These are phyloP conservation scores for Saguinus imperator DNA, from an alignment of 2,113 vertebrate genomes.

Conservation along the genomic window DNA sequence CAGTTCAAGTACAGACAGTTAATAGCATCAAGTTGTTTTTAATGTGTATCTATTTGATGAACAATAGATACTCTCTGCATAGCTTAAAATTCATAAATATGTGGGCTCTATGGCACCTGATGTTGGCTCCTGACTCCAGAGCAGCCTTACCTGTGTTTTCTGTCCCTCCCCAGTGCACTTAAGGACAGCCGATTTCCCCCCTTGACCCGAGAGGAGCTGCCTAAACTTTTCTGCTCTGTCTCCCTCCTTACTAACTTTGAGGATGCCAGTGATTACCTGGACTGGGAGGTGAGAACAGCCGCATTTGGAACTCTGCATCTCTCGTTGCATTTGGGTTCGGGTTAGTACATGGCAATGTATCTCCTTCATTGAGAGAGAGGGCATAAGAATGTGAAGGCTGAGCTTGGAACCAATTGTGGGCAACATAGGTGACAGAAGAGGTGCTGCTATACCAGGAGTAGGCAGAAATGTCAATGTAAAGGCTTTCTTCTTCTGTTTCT, in stretches of 20 bases:
- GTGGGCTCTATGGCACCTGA: background rate
- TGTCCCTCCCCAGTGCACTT: slow-evolving; percentile 88
- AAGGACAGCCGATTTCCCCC: slow-evolving; percentile 92
- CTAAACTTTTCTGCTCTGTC: slow-evolving; percentile 92
- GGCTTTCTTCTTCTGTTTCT: background rate
- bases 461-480: background rate
- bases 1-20: background rate
- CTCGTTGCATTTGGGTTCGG: slow-evolving; percentile 86
- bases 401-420: slow-evolving; percentile 8
- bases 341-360: slow-evolving; percentile 87
- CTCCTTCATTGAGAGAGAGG: slow-evolving; percentile 82
- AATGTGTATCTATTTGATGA: background rate
- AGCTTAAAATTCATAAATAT: background rate
- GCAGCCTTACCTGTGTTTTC: slow-evolving; percentile 53
- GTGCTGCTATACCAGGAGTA: background rate
- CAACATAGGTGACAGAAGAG: background rate
- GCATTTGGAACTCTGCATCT: slow-evolving; percentile 87
- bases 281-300: slow-evolving; percentile 92
- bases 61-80: background rate
- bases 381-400: slow-evolving; percentile 42
- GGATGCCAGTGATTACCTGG: slow-evolving; percentile 91
- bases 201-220: slow-evolving; percentile 91
- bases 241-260: slow-evolving; percentile 93
- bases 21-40: background rate
- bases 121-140: background rate